Conservation (phyloP, 1,140 invertebrate genomes). For the Saccostrea cuccullata region DNA sequence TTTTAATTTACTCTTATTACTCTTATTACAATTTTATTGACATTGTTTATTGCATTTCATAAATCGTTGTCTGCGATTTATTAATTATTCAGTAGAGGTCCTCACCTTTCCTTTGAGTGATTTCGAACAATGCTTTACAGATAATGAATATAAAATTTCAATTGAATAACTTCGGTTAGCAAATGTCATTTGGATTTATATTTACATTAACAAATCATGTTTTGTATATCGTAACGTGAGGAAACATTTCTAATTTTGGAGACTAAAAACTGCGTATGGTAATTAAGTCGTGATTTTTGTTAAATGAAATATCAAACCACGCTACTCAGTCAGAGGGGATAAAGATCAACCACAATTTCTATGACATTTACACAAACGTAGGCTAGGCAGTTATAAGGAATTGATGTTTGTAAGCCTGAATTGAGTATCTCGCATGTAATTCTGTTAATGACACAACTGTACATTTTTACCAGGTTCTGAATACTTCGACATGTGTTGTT, state of each 20-base stretch:
- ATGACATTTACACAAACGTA: background rate
- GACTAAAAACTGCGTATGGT: background rate
- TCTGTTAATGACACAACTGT: too few relatives aligned
- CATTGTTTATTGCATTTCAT: too few relatives aligned
- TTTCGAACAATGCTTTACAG: background rate
- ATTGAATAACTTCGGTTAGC: background rate
- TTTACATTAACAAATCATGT: slow-evolving; percentile 21
- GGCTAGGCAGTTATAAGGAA: too few relatives aligned
- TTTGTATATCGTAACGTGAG: slow-evolving; percentile 1
- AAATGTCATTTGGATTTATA: background rate
- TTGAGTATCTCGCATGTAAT: too few relatives aligned
- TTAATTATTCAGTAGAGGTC: background rate
- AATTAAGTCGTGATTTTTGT: slow-evolving; percentile 30
- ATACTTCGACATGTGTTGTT: too few relatives aligned
- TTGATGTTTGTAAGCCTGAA: too few relatives aligned
- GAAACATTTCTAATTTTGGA: background rate
- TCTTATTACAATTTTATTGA: too few relatives aligned
- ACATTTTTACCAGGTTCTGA: too few relatives aligned
- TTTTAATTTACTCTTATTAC: too few relatives aligned
- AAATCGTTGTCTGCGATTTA: background rate
- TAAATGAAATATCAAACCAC: slow-evolving; percentile 15
- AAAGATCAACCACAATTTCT: background rate
- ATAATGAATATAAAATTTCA: background rate
- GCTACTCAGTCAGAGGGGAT: background rate
- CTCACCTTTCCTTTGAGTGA: background rate